Evolutionary conservation across 2,888 invertebrate species (phyloP).

Genomic region (Taphrorychus bicolor): DNA sequence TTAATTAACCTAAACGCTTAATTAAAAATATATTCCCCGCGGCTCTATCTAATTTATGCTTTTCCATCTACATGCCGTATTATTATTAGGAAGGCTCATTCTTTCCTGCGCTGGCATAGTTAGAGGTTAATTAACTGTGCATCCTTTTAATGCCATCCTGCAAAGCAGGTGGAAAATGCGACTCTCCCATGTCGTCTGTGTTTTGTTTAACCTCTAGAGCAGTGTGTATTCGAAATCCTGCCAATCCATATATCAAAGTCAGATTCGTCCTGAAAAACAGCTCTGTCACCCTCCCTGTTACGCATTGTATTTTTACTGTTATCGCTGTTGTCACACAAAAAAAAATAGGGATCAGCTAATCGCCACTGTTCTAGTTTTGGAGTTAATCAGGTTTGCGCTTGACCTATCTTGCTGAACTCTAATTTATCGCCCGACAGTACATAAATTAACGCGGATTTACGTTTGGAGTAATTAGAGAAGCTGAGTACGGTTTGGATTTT

Average conservation of each 20-base stretch:
- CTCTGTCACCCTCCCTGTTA: background rate
- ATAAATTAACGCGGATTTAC: slow-evolving; percentile 19
- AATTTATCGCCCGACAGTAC: slow-evolving; percentile 22
- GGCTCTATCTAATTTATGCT: background rate
- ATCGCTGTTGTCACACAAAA: slow-evolving; percentile 5
- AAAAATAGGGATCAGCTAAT: background rate
- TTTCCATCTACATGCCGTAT: background rate
- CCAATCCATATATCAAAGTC: slow-evolving; percentile 8
- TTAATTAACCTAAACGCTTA: background rate
- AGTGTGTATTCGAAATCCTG: background rate
- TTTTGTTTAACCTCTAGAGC: background rate
- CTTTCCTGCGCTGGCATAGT: background rate
- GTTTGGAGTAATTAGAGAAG: slow-evolving; percentile 16
- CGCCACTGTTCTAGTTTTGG: slow-evolving; percentile 6
- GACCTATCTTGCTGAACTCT: slow-evolving; percentile 12
- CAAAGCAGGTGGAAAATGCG: background rate
- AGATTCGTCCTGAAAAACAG: background rate
- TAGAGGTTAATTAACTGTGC: background rate
- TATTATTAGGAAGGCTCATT: background rate
- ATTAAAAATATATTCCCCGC: background rate
- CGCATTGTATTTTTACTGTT: background rate
- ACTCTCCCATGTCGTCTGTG: background rate
- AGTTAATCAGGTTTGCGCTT: slow-evolving; percentile 23
- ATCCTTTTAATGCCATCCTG: background rate
- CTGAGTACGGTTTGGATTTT: background rate